phyloP scores from a whole-genome alignment of 2,113 vertebrate species.

The Rhizomys pruinosus region DNA sequence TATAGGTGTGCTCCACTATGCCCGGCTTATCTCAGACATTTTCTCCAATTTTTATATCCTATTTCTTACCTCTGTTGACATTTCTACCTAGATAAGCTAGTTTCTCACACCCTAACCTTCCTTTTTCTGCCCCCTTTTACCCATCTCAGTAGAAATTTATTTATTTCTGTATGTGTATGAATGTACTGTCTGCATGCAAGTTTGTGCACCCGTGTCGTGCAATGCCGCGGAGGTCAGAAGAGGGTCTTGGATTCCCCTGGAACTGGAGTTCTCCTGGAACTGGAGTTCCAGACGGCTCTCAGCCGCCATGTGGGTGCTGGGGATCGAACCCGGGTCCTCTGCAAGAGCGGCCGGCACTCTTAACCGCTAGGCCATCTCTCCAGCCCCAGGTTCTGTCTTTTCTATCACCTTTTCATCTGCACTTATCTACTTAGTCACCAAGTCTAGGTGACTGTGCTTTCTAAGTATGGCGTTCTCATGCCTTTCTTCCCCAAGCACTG shows the following conservation, averaged over 20 bases:
- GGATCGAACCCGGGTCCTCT: too few relatives aligned
- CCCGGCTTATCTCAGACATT: not conserved
- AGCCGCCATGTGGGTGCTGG: too few relatives aligned
- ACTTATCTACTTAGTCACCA: not conserved
- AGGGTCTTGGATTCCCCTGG: too few relatives aligned
- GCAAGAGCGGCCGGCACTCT: too few relatives aligned
- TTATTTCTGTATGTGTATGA: too few relatives aligned
- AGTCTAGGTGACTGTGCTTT: not conserved
- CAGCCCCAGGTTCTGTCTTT: not conserved
- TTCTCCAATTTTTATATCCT: not conserved
- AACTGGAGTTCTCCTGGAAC: too few relatives aligned
- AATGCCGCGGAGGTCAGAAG: too few relatives aligned
- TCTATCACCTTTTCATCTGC: not conserved
- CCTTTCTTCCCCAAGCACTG: not conserved
- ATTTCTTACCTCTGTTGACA: not conserved
- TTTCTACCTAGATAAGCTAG: not conserved
- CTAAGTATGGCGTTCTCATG: not conserved
- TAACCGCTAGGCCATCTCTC: too few relatives aligned
- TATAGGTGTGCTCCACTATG: too few relatives aligned
- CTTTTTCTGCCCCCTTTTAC: not conserved
- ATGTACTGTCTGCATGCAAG: too few relatives aligned
- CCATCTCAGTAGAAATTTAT: not conserved
- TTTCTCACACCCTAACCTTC: not conserved
- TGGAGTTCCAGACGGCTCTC: too few relatives aligned
- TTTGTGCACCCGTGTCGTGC: too few relatives aligned